Base-by-base conservation (phyloP, 2,888 invertebrate species). In the Tuberolachnus salignus region DNA sequence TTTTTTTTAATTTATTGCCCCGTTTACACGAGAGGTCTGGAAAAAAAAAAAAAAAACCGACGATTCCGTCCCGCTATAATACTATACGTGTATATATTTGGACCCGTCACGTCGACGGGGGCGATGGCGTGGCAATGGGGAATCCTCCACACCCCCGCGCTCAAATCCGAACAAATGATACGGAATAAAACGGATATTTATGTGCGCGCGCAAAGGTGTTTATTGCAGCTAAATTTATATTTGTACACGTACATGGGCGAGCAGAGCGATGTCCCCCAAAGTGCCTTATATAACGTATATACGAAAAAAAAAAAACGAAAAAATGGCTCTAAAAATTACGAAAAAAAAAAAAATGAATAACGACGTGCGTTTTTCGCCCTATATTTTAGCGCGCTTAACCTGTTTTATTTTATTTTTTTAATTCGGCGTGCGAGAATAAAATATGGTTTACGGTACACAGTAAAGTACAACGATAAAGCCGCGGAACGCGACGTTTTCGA, bases 171-270 rank as follows among this genome's bases (percentile, higher is more conserved):
- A 75, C 57, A 75, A 75, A 75, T 46, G 64, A 34, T 34, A 75
- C 66, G 64, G 26, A 53, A 66, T 57, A 64, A 75, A 75, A 75
- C 55, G 66, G 75, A 75, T 66, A 75, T 75, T 74, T 74, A 74
- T 55, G n/a, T n/a, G 64, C 51, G 42, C 19, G 70, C 51, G 11
- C n/a, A 55, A 73, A 73, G 73, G 73, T 73, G 73, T 63, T 73
- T 63, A 73, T 73, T 63, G 51, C 23, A 42, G 55, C 26, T n/a
- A n/a, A n/a, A n/a, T n/a, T n/a, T n/a, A n/a, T n/a, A n/a, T n/a
- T n/a, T n/a, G n/a, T n/a, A n/a, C n/a, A n/a, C 46, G n/a, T 21
- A 44, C 21, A 70, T 55, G 55, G 42, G 53, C 53, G 53, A n/a
- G 55, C 42, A 70, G 21, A 55, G 53, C 69, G 11, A n/a, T n/a